phyloP scores from a whole-genome alignment of 2,797 vertebrate species.

The Loriculus beryllinus region DNA sequence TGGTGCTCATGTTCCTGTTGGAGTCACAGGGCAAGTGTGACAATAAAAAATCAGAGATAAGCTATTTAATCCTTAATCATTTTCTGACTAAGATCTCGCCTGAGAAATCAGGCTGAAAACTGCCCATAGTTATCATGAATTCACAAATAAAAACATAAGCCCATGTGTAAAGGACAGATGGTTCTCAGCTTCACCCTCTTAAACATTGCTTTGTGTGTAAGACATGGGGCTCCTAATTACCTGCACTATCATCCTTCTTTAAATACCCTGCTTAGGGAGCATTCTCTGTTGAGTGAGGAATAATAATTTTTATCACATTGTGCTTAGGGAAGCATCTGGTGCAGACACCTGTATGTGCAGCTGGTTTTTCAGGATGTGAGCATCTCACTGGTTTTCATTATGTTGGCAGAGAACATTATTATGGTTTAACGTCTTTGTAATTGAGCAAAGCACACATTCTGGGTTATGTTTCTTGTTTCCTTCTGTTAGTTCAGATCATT shows the following conservation, averaged over 20 bases:
- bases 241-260: slow-evolving; percentile 17
- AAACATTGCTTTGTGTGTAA: slow-evolving; percentile 9
- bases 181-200: slow-evolving; percentile 20
- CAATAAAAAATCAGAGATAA: background rate
- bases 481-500: slow-evolving; percentile 1
- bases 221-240: slow-evolving; percentile 24
- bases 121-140: background rate
- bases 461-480: background rate
- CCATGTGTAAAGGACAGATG: slow-evolving; percentile 8
- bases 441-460: slow-evolving; percentile 15
- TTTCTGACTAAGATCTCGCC: background rate
- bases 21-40: background rate
- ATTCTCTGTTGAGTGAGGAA: slow-evolving; percentile 29
- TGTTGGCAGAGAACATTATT: background rate
- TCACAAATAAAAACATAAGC: background rate
- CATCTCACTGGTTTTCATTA: slow-evolving; percentile 53
- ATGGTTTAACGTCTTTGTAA: slow-evolving; percentile 38
- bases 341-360: slow-evolving; percentile 63
- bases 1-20: background rate
- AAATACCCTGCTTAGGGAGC: slow-evolving; percentile 40
- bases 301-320: slow-evolving; percentile 46
- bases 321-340: slow-evolving; percentile 64
- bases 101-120: background rate
- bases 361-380: slow-evolving; percentile 35
- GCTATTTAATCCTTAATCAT: background rate